Evolutionary conservation across 2,797 vertebrate genomes (phyloP).

Genomic region (Stomatorhinus walkeri): DNA sequence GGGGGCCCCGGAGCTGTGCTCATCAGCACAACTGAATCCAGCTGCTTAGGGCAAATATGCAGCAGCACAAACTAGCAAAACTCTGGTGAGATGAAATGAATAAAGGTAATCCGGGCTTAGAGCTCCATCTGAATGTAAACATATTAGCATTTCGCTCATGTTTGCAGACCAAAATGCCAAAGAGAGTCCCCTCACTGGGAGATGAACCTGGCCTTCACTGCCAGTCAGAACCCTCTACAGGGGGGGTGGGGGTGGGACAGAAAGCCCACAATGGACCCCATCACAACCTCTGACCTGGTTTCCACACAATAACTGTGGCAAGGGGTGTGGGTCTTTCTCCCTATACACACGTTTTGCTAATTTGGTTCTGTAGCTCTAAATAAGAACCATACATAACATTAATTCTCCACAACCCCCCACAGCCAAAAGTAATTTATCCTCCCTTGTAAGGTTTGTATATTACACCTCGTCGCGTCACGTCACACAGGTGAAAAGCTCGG

Average conservation of each 20-base stretch:
- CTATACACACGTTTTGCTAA: background rate
- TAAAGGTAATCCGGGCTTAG: slow-evolving; percentile 8
- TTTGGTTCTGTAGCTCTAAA: slow-evolving; percentile 3
- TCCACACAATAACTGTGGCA: background rate
- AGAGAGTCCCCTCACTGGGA: background rate
- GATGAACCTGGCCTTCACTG: background rate
- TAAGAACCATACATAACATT: background rate
- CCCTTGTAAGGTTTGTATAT: background rate
- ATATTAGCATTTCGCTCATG: background rate
- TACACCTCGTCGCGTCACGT: background rate
- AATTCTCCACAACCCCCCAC: background rate
- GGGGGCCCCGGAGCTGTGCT: background rate
- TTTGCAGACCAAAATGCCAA: background rate
- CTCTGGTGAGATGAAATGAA: background rate
- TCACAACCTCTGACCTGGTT: background rate
- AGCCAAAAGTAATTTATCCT: background rate
- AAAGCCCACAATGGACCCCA: background rate
- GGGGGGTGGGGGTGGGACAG: background rate
- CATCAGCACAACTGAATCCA: background rate
- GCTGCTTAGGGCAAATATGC: background rate
- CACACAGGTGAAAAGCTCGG: background rate
- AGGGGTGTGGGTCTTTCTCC: background rate
- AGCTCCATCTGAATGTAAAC: background rate
- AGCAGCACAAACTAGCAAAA: background rate
- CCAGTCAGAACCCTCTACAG: background rate